These are phyloP conservation scores for Gerris buenoi DNA, from an alignment of 1,140 invertebrate genomes.

Conservation along the genomic window DNA sequence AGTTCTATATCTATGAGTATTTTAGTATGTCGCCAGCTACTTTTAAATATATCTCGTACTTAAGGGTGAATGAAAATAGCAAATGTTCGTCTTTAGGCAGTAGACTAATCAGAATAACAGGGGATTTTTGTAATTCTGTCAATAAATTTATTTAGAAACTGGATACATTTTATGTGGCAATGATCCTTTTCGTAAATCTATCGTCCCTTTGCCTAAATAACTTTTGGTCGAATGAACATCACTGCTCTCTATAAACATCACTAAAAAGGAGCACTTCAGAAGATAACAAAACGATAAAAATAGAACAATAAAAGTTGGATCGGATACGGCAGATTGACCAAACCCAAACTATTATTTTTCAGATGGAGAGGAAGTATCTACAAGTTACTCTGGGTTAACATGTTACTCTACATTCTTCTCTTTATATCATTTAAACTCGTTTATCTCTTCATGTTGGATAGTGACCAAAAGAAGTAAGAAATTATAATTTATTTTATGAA, in stretches of 20 bases:
- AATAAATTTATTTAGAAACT: neutral
- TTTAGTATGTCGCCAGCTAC: too few relatives aligned
- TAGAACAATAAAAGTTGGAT: neutral
- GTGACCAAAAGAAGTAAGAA: constrained; percentile 60
- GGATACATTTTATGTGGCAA: neutral
- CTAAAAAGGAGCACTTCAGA: too few relatives aligned
- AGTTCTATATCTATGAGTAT: too few relatives aligned
- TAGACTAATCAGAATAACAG: too few relatives aligned
- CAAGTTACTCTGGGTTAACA: constrained; percentile 86
- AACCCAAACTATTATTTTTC: constrained; percentile 29
- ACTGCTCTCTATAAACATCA: neutral
- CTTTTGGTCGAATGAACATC: neutral
- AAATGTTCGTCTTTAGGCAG: too few relatives aligned
- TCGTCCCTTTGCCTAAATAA: neutral
- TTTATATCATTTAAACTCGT: constrained; percentile 76
- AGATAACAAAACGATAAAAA: too few relatives aligned
- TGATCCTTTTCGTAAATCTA: neutral
- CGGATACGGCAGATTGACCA: neutral
- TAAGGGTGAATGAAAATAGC: too few relatives aligned
- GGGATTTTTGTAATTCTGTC: too few relatives aligned
- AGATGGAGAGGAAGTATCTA: constrained; percentile 93
- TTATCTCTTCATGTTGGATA: constrained; percentile 70
- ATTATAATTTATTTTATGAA: too few relatives aligned
- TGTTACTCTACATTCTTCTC: constrained; percentile 66
- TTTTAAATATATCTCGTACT: too few relatives aligned